Base-by-base conservation (phyloP, 1,140 invertebrate genomes). In the Ostrea denselamellosa region DNA sequence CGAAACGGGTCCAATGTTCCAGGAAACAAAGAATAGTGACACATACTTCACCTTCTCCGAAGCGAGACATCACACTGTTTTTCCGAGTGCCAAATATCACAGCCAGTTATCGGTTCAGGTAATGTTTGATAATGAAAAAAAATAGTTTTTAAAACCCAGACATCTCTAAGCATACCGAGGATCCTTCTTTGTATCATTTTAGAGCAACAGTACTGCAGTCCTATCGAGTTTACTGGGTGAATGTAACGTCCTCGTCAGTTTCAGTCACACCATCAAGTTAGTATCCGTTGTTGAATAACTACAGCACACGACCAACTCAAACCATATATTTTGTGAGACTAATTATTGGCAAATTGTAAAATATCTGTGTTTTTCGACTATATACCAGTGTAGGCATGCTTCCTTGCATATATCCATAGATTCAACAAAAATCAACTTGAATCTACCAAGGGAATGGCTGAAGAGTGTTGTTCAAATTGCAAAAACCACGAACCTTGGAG, bases 11-110 rank as follows among this genome's bases (percentile, higher is more conserved):
- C 28, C 68, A 77, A 34, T 77, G 68, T 34, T 77, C 68, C 9
- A 28, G 68, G 68, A 77, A 77, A 25, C 68, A 77, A 14, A 34
- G 22, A 10, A 77, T 77, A 25, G 68, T 77, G 68, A 77, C 68
- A 25, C 68, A 77, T 14, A 28, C 68, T 77, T 77, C 68, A 34
- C 28, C 68, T 28, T 14, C 68, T 28, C 28, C 68, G 12, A 77
- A 34, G 68, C 68, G 28, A 77, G 12, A 77, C 68, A 25, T 77
- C 25, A 34, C 68, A 77, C 28, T 77, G 28, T 25, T 17, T 14
- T 77, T 77, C 25, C 25, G 25, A 25, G 68, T 77, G 22, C 68
- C 68, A 10, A 77, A 34, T 77, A 77, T 34, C 1, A 34, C 9
- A 0, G 28, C 68, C 28, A 0, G 8, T 34, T 28, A 28, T 28